A percentile compares a stretch with the other conserved stretches of the same genome.
Conservation (phyloP, 2,888 invertebrate species). For the Pammene fasciana region DNA sequence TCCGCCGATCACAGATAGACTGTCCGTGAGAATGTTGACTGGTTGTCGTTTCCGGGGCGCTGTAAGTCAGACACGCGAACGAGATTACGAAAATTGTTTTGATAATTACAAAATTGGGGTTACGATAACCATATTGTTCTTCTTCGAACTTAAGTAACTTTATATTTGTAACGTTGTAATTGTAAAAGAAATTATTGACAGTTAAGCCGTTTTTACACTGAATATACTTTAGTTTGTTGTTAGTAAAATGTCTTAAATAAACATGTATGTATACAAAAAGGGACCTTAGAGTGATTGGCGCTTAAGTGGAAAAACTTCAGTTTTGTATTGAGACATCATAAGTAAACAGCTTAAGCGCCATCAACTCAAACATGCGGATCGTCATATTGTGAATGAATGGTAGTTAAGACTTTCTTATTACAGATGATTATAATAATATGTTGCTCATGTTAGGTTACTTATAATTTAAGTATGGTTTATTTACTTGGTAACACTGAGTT, state of each 20-base stretch:
- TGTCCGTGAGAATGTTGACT: constrained; percentile 16
- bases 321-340: not conserved
- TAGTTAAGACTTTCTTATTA: not conserved
- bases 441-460: constrained; percentile 12
- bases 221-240: not conserved
- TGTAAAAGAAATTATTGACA: not conserved
- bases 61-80: constrained; percentile 33
- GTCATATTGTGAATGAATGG: not conserved
- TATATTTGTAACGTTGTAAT: not conserved
- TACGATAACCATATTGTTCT: constrained; percentile 35
- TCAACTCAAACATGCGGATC: too few species aligned
- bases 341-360: not conserved
- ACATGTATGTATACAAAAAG: not conserved
- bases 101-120: constrained; percentile 37
- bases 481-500: not conserved
- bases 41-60: not conserved
- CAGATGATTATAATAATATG: constrained; percentile 23
- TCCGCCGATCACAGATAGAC: constrained; percentile 23
- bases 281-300: too few species aligned
- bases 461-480: constrained; percentile 24
- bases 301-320: too few species aligned
- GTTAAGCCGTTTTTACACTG: not conserved
- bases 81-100: constrained; percentile 31
- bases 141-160: constrained; percentile 17
- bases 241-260: not conserved